Conservation (phyloP, 2,113 vertebrate species). For the Monarcha castaneiventris region DNA sequence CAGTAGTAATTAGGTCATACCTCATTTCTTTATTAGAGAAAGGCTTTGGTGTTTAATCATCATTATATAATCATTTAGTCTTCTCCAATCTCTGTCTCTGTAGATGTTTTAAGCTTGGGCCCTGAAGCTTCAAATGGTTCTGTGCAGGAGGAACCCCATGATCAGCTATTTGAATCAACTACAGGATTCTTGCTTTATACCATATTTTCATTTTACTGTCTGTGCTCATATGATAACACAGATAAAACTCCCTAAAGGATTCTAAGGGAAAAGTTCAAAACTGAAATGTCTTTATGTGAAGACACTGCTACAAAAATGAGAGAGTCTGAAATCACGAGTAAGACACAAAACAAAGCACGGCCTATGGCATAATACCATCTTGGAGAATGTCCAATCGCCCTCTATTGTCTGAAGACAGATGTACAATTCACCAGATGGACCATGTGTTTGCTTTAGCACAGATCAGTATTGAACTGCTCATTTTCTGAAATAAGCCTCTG, state of each 20-base stretch:
- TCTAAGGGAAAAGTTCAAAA: conserved; percentile 20
- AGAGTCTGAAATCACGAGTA: conserved; percentile 2
- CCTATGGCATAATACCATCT: conserved; percentile 50
- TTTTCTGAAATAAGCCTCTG: conserved; percentile 50
- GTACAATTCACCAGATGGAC: conserved; percentile 36
- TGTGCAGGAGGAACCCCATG: background rate
- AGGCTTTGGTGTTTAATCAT: conserved; percentile 71
- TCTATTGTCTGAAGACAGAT: conserved; percentile 58
- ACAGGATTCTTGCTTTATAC: background rate
- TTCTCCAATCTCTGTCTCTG: conserved; percentile 21
- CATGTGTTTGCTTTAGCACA: conserved; percentile 49
- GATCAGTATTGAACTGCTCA: conserved; percentile 57
- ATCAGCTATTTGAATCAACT: background rate
- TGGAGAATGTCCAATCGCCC: conserved; percentile 55
- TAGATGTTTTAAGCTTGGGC: background rate
- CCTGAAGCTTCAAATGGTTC: background rate
- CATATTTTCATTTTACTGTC: background rate
- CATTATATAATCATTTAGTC: conserved; percentile 66
- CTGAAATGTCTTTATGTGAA: background rate
- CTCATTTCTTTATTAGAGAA: conserved; percentile 73
- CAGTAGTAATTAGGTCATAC: conserved; percentile 71
- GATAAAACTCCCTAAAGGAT: background rate
- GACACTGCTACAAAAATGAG: background rate
- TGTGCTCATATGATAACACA: background rate
- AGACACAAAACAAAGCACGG: conserved; percentile 26